Evolutionary conservation across 2,888 invertebrate species (phyloP), one percentile per base, ranked within the genome.

Genomic region (Hypomecis punctinalis): DNA sequence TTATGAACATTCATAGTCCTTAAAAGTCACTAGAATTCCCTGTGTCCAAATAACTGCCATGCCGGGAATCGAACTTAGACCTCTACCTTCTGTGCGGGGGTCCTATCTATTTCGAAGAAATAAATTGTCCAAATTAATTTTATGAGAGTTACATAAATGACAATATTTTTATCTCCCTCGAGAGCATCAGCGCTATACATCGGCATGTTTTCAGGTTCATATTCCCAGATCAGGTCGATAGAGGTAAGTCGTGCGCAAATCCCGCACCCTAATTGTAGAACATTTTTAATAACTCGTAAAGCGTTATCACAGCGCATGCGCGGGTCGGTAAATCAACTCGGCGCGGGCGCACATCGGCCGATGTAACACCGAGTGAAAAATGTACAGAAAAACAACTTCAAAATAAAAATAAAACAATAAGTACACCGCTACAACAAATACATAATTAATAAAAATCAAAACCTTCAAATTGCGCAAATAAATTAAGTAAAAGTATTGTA

Each of bases 271-370:
- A 60, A 64, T 60, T 60, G 64, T 60, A 39, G 59, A 56, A 60
- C 60, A 64, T 64, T 64, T 64, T 64, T 64, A 64, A 64, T 64
- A 64, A 64, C 60, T 64, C 63, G 59, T 52, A 43, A 11, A 48
- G 64, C 64, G 59, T 56, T 64, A 64, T 60, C 63, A 59, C 59
- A 55, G 57, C 40, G 59, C 63, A 57, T 53, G 59, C 54, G 49
- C 59, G 59, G 52, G 40, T 33, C 63, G 49, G 59, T 63, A 63
- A 59, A 63, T 63, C 63, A 63, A 57, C 52, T 51, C 57, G 40
- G 53, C 54, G 52, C 46, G 60, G 35, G 60, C 46, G 60, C 52
- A 37, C 52, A 37, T 39, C 36, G 39, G 37, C 13, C 60, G 66
- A 63, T 63, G 62, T 23, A 61, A 33, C 52, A 40, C 39, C 6